Evolutionary conservation across 2,797 vertebrate genomes (phyloP).

Genomic region (Percopsis omiscomaycus): DNA sequence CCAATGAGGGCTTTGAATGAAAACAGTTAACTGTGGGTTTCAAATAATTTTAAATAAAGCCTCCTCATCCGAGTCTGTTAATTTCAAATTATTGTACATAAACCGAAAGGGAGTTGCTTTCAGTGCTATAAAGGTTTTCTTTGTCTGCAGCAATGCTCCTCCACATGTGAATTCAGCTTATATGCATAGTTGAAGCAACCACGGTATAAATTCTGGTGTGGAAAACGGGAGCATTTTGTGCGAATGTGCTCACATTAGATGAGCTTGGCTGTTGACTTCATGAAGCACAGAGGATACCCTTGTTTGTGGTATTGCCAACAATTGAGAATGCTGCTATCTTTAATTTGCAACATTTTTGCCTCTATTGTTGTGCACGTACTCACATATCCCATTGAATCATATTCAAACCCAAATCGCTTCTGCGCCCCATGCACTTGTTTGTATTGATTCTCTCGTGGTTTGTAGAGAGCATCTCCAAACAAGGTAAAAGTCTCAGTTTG

Average conservation of each 20-base stretch:
- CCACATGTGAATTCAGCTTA: constrained; percentile 30
- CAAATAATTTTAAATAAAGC: constrained; percentile 12
- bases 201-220: constrained; percentile 30
- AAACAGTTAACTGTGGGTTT: constrained; percentile 10
- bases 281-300: constrained; percentile 32
- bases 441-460: no score
- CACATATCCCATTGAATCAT: neutral
- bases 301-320: constrained; percentile 26
- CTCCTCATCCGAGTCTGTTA: constrained; percentile 14
- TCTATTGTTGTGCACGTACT: constrained; percentile 30
- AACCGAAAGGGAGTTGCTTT: constrained; percentile 8
- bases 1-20: neutral
- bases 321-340: constrained; percentile 14
- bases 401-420: no score
- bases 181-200: constrained; percentile 37
- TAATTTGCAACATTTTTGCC: neutral
- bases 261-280: constrained; percentile 24
- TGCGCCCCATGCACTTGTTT: no score
- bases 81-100: constrained; percentile 21
- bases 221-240: constrained; percentile 16
- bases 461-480: no score
- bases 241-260: constrained; percentile 32
- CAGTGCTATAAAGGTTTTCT: constrained; percentile 11
- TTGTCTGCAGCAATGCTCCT: constrained; percentile 25
- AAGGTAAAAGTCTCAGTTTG: no score